A percentile compares a stretch with the other conserved stretches of the same genome.
phyloP scores from a whole-genome alignment of 1,140 invertebrate genomes.

The Heliconius hewitsoni region DNA sequence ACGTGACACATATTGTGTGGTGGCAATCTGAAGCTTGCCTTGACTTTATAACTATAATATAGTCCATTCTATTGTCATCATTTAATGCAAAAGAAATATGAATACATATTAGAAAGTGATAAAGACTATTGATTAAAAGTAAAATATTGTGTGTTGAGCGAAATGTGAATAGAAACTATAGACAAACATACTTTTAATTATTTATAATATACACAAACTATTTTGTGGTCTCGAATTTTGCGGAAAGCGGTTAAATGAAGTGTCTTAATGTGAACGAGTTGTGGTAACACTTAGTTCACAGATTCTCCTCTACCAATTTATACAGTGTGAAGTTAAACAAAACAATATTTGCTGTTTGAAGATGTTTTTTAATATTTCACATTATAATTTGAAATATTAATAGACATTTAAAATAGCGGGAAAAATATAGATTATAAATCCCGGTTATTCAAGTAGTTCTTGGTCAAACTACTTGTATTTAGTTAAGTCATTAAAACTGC shows the following conservation, averaged over 20 bases:
- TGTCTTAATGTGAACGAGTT: no score
- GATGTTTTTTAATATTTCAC: background rate
- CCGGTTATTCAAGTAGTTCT: background rate
- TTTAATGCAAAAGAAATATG: background rate
- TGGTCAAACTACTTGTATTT: background rate
- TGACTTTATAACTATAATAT: background rate
- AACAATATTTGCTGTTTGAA: no score
- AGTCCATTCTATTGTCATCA: background rate
- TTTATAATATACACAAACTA: background rate
- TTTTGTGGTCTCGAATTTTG: no score
- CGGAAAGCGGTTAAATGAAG: no score
- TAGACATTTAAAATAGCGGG: no score
- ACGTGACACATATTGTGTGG: background rate
- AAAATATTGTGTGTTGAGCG: background rate
- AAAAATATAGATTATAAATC: background rate
- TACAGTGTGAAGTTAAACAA: background rate
- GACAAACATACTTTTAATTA: background rate
- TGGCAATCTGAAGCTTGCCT: background rate
- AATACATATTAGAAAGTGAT: background rate
- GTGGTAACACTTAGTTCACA: no score
- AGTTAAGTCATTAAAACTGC: constrained; percentile 2
- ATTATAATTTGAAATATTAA: background rate
- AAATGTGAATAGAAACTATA: background rate
- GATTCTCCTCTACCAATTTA: background rate
- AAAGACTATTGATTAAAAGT: background rate